phyloP scores from a whole-genome alignment of 2,888 invertebrate species.

The Diarsia dahlii region DNA sequence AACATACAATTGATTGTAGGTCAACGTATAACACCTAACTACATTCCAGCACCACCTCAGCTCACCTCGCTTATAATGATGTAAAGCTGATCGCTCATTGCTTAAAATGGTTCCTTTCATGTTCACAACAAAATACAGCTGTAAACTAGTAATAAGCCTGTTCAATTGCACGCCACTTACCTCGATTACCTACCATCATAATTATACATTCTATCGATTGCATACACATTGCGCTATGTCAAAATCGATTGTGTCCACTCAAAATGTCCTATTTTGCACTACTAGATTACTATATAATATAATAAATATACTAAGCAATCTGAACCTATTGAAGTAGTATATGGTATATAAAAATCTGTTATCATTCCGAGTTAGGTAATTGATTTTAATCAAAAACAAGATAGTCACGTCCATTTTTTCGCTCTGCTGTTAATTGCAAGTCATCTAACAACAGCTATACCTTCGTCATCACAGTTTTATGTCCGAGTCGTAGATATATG shows the following conservation, averaged over 20 bases:
- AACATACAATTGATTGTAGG: neutral
- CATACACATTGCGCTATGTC: neutral
- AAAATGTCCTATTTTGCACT: neutral
- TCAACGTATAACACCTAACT: neutral
- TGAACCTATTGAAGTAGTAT: neutral
- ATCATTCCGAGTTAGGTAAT: neutral
- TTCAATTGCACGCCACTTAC: neutral
- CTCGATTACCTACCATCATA: neutral
- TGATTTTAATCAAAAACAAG: conserved; percentile 4
- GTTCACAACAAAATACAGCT: too few relatives aligned
- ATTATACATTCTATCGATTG: neutral
- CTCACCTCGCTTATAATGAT: neutral
- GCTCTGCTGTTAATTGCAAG: conserved; percentile 22
- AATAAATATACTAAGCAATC: neutral
- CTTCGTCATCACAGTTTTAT: conserved; percentile 5
- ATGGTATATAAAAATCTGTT: neutral
- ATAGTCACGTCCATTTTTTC: neutral
- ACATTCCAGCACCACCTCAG: neutral
- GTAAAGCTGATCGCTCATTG: too few relatives aligned
- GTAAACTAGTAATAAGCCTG: neutral
- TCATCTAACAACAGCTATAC: conserved; percentile 16
- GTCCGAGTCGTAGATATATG: conserved; percentile 26
- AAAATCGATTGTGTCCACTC: neutral
- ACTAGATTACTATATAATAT: neutral
- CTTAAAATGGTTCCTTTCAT: too few relatives aligned